phyloP scores from a whole-genome alignment of 2,888 invertebrate species.

The Lobophora halterata region DNA sequence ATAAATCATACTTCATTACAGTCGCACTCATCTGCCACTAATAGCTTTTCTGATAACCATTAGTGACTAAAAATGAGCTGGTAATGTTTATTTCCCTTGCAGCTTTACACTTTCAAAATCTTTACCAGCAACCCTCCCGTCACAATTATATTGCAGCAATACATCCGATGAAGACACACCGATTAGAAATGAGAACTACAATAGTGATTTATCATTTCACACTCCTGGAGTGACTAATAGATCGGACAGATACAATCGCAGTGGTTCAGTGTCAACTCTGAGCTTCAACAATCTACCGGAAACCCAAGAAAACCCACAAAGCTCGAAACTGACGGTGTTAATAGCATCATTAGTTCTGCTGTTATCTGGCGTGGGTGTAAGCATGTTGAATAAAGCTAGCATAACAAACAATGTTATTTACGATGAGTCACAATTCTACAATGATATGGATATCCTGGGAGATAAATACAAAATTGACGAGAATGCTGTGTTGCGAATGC shows the following conservation, averaged over 20 bases:
- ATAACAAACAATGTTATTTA: slow-evolving; percentile 28
- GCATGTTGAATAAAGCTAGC: slow-evolving; percentile 6
- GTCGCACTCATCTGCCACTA: not conserved
- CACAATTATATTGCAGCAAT: slow-evolving; percentile 60
- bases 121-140: slow-evolving; percentile 58
- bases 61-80: slow-evolving; percentile 47
- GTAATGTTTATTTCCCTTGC: slow-evolving; percentile 62
- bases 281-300: not conserved
- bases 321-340: slow-evolving; percentile 1
- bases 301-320: not conserved
- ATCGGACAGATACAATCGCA: slow-evolving; percentile 1
- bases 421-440: slow-evolving; percentile 52
- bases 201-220: slow-evolving; percentile 18
- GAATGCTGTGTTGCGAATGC: slow-evolving; percentile 56
- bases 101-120: slow-evolving; percentile 63
- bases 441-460: slow-evolving; percentile 52
- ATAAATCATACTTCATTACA: not conserved
- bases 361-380: slow-evolving; percentile 1
- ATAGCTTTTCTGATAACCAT: not conserved
- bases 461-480: slow-evolving; percentile 56
- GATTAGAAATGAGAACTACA: slow-evolving; percentile 10
- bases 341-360: slow-evolving; percentile 1
- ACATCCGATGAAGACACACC: slow-evolving; percentile 33
- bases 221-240: slow-evolving; percentile 12
- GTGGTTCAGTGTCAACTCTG: slow-evolving; percentile 1